These are phyloP conservation scores for Tragulus kanchil DNA, from an alignment of 2,113 vertebrate species.

Conservation along the genomic window DNA sequence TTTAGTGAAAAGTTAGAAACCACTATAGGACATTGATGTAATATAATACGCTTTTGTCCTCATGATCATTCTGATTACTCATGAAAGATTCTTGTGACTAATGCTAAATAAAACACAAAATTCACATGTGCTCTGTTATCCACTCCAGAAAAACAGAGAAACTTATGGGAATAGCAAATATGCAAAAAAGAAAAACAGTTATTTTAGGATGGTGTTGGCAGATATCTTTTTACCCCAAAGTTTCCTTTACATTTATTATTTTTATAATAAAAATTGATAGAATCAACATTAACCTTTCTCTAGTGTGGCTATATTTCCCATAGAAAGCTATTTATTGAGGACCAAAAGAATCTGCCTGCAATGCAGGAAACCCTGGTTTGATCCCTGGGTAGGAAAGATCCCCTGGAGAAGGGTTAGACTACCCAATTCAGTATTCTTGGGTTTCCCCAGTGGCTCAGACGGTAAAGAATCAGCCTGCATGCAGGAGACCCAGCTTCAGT, in stretches of 20 bases:
- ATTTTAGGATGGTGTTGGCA: not conserved
- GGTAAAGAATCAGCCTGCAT: too few species aligned
- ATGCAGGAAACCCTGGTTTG: too few species aligned
- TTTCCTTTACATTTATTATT: conserved; percentile 28
- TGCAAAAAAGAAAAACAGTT: not conserved
- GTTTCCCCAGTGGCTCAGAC: too few species aligned
- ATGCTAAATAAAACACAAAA: not conserved
- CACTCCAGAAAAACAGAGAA: not conserved
- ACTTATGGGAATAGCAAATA: not conserved
- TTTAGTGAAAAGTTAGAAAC: not conserved
- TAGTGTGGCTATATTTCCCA: not conserved
- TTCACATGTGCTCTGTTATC: not conserved
- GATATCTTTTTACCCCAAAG: not conserved
- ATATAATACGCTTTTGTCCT: not conserved
- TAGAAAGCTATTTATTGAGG: not conserved
- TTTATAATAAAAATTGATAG: conserved; percentile 12
- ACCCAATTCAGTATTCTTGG: too few species aligned
- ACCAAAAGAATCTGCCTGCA: too few species aligned
- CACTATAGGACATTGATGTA: not conserved
- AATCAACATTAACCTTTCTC: not conserved
- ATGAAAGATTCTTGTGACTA: not conserved
- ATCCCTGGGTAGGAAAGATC: too few species aligned
- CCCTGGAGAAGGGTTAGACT: too few species aligned
- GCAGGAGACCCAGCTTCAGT: too few species aligned
- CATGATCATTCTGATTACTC: not conserved